Evolutionary conservation across 2,797 vertebrate genomes (phyloP), one percentile per base, ranked within the genome.

Genomic region (Microchirus variegatus): DNA sequence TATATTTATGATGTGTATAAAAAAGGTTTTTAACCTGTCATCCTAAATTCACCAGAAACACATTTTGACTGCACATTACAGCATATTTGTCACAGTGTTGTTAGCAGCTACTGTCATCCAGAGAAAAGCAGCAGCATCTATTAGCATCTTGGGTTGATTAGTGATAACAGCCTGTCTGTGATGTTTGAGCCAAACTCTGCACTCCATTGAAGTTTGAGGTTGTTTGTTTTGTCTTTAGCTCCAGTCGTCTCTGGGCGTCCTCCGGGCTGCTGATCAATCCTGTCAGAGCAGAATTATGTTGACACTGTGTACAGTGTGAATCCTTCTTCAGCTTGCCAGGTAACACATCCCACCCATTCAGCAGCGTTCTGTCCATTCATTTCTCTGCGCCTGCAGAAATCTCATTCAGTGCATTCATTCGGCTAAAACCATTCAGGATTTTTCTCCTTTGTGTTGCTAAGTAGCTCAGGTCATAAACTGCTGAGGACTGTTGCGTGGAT

Each of bases 341-440:
- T 78, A 37, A 53, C 38, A 18, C 9, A 2, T 22, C 59, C 51
- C 63, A 50, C 35, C 66, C 78, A 84, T 82, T 90, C 82, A 86
- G 62, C 71, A 14, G 22, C 73, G 31, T 64, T 56, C n/a, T 78
- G 58, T 57, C 67, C 82, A 87, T 86, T 84, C 73, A 87, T 61
- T 64, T 65, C 67, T 83, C 58, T 18, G 61, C 2, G 50, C 48
- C 81, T 78, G 69, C 75, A 70, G 82, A 87, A 68, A 75, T 81
- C 59, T 80, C 80, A 84, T 89, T 88, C 84, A 86, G 37, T 13
- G 41, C 59, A 42, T 80, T 83, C 70, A 83, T 11, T 77, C 70
- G 81, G 52, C 57, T 19, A 56, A 67, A 65, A 42, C 79, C 87
- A 86, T 89, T 89, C 81, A 87, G 59, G 70, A 73, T 73, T 77